Evolutionary conservation across 2,888 invertebrate species (phyloP).

Genomic region (Nemurella pictetii): DNA sequence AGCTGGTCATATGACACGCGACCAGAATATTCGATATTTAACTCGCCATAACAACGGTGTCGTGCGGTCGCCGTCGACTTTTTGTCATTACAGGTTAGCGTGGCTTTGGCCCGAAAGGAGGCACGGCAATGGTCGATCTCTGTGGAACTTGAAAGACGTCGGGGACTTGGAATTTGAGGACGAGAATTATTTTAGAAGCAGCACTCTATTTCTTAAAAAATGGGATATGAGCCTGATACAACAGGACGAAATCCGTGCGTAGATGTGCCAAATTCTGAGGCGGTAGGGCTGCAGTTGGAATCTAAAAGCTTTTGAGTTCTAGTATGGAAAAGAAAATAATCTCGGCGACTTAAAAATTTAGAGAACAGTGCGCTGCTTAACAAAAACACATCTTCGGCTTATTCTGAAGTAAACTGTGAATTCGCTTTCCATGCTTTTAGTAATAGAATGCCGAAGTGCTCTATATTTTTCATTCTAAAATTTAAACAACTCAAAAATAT

Average conservation of each 20-base stretch:
- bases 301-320: not conserved
- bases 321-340: not conserved
- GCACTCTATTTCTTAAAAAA: not conserved
- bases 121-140: not conserved
- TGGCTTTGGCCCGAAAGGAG: not conserved
- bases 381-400: not conserved
- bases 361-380: not conserved
- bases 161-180: not conserved
- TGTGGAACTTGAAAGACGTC: not conserved
- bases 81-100: not conserved
- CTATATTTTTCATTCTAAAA: not conserved
- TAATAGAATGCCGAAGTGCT: not conserved
- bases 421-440: not conserved
- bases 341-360: not conserved
- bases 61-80: not conserved
- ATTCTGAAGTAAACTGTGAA: not conserved
- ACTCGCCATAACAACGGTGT: not conserved
- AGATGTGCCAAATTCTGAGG: not conserved
- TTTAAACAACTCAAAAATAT: not conserved
- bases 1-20: not conserved
- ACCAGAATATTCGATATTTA: constrained; percentile 15
- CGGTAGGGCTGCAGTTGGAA: not conserved
- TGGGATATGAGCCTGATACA: not conserved
- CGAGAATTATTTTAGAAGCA: not conserved
- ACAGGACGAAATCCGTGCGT: not conserved